Evolutionary conservation across 2,113 vertebrate species (phyloP), one percentile per base, ranked within the genome.

Genomic region (Trochalopteron elliotii): DNA sequence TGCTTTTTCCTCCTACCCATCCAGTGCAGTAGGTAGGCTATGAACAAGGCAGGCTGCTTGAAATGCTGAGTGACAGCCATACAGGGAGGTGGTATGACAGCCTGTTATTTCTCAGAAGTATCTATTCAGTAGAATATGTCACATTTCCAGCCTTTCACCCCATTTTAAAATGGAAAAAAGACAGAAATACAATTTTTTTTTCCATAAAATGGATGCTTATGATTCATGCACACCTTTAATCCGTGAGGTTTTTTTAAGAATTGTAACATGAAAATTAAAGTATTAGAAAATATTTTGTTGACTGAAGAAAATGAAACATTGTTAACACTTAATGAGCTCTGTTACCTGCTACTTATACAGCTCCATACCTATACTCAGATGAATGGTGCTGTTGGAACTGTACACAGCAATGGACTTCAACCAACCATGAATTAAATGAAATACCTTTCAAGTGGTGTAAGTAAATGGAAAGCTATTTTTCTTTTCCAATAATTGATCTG

Each of bases 91-190:
- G 86, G 53, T 63, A 44, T 91, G 92, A 95, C 92, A 97, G 63
- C 63, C 84, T 91, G 40, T 91, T 85, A 93, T 95, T 96, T 96
- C 76, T 91, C 63, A 79, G 80, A 65, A 96, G 49, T 65, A 19
- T 76, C 74, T 91, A 24, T 95, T 95, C 81, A 64, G 53, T 65
- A 81, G 74, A 65, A 53, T 76, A 61, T 83, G 90, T 90, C 92
- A 87, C 84, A 70, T 76, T 91, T 85, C 17, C 87, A 96, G 75
- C 35, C 31, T 91, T 91, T 91, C 33, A 56, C 39, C 85, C n/a
- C 22, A 50, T 76, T 91, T 95, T 69, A 31, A 84, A 87, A 47
- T 50, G 50, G n/a, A 57, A 80, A 87, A 79, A 85, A 86, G 47
- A 60, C 19, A 94, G 85, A 89, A 95, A 76, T 47, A 44, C 37